A percentile compares a stretch with the other conserved stretches of the same genome.
Evolutionary conservation across 2,797 vertebrate genomes (phyloP).

Genomic region (Meriones psammophilus): DNA sequence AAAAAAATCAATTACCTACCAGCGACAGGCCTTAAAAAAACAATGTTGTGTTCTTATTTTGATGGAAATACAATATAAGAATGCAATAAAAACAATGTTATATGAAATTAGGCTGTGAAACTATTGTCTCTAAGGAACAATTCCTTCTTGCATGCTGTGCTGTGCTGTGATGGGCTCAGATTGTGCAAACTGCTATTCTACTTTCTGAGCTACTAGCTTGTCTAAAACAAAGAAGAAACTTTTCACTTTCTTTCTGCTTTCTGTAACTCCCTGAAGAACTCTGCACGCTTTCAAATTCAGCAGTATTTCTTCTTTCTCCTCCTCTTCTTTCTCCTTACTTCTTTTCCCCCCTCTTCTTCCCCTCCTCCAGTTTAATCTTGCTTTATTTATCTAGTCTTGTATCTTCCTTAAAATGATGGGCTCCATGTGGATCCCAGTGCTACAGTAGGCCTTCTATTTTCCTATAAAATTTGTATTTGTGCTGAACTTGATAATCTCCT

Average conservation of each 20-base stretch:
- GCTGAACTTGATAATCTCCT: not conserved
- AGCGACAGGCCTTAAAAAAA: not conserved
- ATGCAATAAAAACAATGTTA: conserved; percentile 15
- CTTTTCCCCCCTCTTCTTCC: no score
- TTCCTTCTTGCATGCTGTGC: not conserved
- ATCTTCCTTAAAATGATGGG: not conserved
- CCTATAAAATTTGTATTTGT: not conserved
- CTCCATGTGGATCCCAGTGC: not conserved
- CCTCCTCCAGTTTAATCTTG: not conserved
- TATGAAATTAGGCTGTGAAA: not conserved
- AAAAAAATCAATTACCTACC: not conserved
- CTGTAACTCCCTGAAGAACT: not conserved
- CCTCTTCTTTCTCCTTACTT: not conserved
- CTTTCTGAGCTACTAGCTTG: not conserved
- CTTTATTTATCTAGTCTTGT: not conserved
- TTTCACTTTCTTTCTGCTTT: not conserved
- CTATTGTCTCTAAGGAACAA: not conserved
- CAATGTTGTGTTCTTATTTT: not conserved
- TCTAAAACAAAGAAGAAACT: not conserved
- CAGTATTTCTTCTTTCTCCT: not conserved
- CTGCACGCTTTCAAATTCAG: not conserved
- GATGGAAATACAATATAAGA: not conserved
- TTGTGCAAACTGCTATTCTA: not conserved
- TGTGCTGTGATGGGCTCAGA: not conserved
- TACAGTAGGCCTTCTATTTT: not conserved